A percentile compares a stretch with the other conserved stretches of the same genome.
These are phyloP conservation scores for Hyla sarda DNA, from an alignment of 2,113 vertebrate genomes.

Conservation along the genomic window DNA sequence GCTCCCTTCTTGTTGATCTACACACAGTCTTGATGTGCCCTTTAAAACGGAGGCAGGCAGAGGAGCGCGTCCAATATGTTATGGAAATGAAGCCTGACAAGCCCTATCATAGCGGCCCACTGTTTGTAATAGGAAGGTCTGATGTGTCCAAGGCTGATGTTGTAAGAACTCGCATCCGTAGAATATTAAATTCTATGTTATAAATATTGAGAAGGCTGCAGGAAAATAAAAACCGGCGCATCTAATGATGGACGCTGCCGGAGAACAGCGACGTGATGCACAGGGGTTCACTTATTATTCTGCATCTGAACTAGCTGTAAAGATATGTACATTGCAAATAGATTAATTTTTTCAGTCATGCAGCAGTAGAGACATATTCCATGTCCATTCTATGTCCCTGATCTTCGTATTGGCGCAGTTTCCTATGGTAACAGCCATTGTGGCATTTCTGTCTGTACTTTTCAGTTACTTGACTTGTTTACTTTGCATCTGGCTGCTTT, in stretches of 20 bases:
- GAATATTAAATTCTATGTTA: conserved; percentile 7
- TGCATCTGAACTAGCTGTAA: too few relatives aligned
- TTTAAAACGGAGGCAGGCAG: background rate
- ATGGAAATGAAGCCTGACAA: conserved; percentile 11
- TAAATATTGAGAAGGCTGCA: conserved; percentile 4
- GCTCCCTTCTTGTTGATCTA: background rate
- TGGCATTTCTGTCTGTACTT: too few relatives aligned
- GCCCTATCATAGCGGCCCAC: background rate
- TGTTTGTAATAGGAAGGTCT: background rate
- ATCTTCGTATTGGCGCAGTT: too few relatives aligned
- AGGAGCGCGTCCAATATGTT: background rate
- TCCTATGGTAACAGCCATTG: too few relatives aligned
- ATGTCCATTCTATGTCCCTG: too few relatives aligned
- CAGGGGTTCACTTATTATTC: too few relatives aligned
- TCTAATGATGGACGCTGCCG: background rate
- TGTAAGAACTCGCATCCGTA: background rate
- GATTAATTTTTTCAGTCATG: too few relatives aligned
- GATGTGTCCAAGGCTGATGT: background rate
- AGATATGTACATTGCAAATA: too few relatives aligned
- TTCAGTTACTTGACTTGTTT: too few relatives aligned
- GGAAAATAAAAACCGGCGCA: background rate
- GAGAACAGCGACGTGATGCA: background rate
- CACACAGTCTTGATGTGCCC: background rate
- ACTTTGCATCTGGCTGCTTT: too few relatives aligned
- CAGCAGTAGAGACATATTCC: too few relatives aligned